Evolutionary conservation across 2,888 invertebrate species (phyloP).

Genomic region (Dioctria rufipes): DNA sequence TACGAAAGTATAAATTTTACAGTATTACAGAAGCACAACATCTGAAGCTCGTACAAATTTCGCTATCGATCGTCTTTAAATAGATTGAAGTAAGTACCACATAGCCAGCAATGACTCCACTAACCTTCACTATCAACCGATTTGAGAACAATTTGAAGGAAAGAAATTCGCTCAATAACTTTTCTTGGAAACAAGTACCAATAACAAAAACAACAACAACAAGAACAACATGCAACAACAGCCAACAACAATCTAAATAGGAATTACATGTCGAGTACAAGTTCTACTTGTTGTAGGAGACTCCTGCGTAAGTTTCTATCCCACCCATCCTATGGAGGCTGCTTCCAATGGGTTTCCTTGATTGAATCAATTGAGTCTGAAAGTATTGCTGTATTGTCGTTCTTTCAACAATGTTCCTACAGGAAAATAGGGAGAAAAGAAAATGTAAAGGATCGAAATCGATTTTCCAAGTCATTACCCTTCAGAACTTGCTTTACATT

Average conservation of each 20-base stretch:
- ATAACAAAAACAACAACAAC: constrained; percentile 1
- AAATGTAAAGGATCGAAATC: constrained; percentile 44
- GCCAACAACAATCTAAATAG: constrained; percentile 6
- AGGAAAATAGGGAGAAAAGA: constrained; percentile 1
- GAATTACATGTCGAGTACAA: constrained; percentile 12
- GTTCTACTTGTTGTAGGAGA: constrained; percentile 14
- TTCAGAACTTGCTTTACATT: constrained; percentile 19
- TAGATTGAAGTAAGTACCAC: background rate
- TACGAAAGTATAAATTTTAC: no score
- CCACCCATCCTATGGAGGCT: constrained; percentile 33
- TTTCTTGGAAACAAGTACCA: constrained; percentile 12
- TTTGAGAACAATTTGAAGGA: constrained; percentile 16
- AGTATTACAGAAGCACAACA: no score
- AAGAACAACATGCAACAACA: background rate
- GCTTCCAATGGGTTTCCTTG: constrained; percentile 44
- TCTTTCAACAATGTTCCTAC: constrained; percentile 9
- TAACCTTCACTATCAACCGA: constrained; percentile 3
- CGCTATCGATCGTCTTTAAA: no score
- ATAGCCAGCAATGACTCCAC: background rate
- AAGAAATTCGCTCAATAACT: constrained; percentile 18
- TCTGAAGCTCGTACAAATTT: no score
- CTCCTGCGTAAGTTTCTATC: constrained; percentile 5
- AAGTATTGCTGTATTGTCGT: constrained; percentile 32
- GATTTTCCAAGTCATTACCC: constrained; percentile 55
- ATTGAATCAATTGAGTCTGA: constrained; percentile 56